Evolutionary conservation across 2,113 vertebrate genomes (phyloP), one percentile per base, ranked within the genome.

Genomic region (Rhineura floridana): DNA sequence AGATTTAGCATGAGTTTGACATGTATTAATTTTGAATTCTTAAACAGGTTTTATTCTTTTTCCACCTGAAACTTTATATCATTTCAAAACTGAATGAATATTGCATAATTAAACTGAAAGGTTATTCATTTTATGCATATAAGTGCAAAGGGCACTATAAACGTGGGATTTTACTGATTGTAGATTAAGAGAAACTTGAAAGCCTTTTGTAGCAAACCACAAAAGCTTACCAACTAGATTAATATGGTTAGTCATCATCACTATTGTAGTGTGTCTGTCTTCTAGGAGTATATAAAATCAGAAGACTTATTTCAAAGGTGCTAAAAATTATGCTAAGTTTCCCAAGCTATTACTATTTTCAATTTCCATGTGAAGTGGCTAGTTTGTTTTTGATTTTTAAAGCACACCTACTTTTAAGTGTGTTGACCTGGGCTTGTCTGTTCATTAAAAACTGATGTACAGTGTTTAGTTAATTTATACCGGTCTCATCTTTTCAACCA

Each of bases 21-120:
- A 95, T 95, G 93, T 96, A 96, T 97, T 97, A 97, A 97, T 97
- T 97, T 97, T 93, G 94, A 94, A 96, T 96, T 96, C 94, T 96
- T 93, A 96, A 96, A 92, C 85, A 94, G 89, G 88, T 93, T 96
- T 97, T 96, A 95, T 96, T 96, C 95, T 95, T 96, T 95, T 96
- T 94, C 95, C 94, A 76, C 93, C 93, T 94, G 94, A 93, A 97
- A 96, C 93, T 97, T 96, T 95, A 94, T 95, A 95, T 96, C 94
- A 93, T 94, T 96, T 96, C 93, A 91, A 96, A 96, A 93, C 91
- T 86, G 94, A 97, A 95, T 94, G 94, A 95, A 92, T 85, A 90
- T 88, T 94, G 95, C 96, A 94, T 96, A 97, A 97, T 97, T 97
- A 97, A 96, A 95, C 94, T 89, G 93, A 94, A 94, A 94, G 96